Conservation (phyloP, 37 sponge, comb jelly and placozoan species). For the Cliona cf. orientalis region DNA sequence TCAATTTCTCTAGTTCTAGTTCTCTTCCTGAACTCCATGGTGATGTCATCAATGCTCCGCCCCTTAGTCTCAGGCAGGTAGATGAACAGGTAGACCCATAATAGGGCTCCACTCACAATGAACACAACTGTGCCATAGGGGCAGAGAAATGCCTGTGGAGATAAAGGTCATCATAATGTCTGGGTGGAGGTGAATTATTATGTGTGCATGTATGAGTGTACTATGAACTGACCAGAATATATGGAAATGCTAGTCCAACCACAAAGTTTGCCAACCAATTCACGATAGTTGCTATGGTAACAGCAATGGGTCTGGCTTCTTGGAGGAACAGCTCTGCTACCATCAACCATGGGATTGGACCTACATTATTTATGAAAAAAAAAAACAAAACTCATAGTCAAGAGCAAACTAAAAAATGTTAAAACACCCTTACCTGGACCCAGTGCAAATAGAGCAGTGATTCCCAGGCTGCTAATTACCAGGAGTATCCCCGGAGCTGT, state of each 20-base stretch:
- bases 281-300: constrained; percentile 59
- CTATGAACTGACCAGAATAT: constrained; percentile 64
- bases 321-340: constrained; percentile 69
- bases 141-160: constrained; percentile 26
- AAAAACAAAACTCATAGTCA: no score
- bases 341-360: constrained; percentile 75
- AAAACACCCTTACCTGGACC: constrained; percentile 50
- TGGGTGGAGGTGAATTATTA: no score
- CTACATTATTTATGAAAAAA: no score
- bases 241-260: constrained; percentile 44
- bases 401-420: no score
- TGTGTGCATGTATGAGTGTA: no score
- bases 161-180: neutral
- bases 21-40: no score
- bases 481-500: constrained; percentile 65
- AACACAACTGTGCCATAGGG: constrained; percentile 49
- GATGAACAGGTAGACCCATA: constrained; percentile 38
- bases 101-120: constrained; percentile 17
- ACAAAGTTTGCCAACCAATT: constrained; percentile 65
- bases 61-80: constrained; percentile 61
- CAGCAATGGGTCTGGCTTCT: constrained; percentile 51
- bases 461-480: constrained; percentile 34
- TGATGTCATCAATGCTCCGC: constrained; percentile 31
- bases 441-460: constrained; percentile 46
- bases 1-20: no score